A percentile compares a stretch with the other conserved stretches of the same genome.
Evolutionary conservation across 2,888 invertebrate species (phyloP).

Genomic region (Diplazon laetatorius): DNA sequence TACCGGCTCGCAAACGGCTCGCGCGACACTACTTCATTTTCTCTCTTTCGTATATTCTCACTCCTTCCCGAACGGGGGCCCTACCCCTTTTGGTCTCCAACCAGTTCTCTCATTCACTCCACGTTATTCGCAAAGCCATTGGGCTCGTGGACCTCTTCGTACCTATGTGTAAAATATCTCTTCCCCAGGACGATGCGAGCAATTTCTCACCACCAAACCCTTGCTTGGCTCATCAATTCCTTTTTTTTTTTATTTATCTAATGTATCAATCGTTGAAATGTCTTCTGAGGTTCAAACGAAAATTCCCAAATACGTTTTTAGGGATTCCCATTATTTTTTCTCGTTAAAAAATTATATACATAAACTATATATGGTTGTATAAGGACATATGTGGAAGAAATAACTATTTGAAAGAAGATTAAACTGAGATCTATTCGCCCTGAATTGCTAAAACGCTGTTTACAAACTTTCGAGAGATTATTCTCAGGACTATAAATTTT

Average conservation of each 20-base stretch:
- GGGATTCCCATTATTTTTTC: too few species aligned
- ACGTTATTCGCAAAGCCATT: conserved; percentile 46
- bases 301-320: too few species aligned
- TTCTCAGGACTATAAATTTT: too few species aligned
- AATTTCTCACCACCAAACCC: background rate
- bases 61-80: conserved; percentile 21
- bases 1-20: conserved; percentile 27
- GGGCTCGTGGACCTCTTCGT: conserved; percentile 18
- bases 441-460: too few species aligned
- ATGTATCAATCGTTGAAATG: too few species aligned
- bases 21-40: conserved; percentile 49
- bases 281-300: too few species aligned
- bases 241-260: background rate
- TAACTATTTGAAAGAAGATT: too few species aligned
- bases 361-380: too few species aligned
- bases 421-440: too few species aligned
- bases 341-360: too few species aligned
- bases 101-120: conserved; percentile 57
- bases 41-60: conserved; percentile 41
- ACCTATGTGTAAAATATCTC: conserved; percentile 25
- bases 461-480: too few species aligned
- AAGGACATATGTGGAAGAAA: too few species aligned
- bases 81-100: conserved; percentile 16
- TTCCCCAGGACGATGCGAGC: background rate
- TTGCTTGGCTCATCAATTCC: background rate